Percentiles rank a stretch among this genome's conserved stretches.
phyloP scores from a whole-genome alignment of 2,113 vertebrate genomes.

The Noctilio leporinus region DNA sequence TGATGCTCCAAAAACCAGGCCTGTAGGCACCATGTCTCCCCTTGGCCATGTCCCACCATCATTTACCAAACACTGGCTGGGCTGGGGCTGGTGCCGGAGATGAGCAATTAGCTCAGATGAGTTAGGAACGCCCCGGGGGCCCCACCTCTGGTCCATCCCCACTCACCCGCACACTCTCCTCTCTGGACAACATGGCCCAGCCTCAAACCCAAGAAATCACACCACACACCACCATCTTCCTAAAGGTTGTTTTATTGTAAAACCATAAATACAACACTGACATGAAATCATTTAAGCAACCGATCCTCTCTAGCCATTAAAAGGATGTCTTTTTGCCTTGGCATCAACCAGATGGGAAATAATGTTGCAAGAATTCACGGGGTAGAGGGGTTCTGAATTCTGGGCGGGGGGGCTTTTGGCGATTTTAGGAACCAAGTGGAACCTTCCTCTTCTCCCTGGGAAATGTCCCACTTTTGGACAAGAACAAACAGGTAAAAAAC shows the following conservation, averaged over 20 bases:
- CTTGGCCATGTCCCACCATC: accelerated
- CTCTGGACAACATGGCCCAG: accelerated
- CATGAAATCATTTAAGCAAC: slow-evolving; percentile 83
- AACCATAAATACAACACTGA: slow-evolving; percentile 88
- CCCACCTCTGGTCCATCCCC: background rate
- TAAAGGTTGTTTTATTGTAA: slow-evolving; percentile 85
- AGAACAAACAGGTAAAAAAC: slow-evolving; percentile 82
- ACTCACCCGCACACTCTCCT: background rate
- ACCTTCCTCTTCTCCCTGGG: slow-evolving; percentile 74
- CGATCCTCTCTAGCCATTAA: slow-evolving; percentile 80
- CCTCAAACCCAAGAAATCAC: slow-evolving; percentile 21
- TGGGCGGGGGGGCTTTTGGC: slow-evolving; percentile 69
- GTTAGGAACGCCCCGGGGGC: too few relatives aligned
- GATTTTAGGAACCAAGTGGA: slow-evolving; percentile 73
- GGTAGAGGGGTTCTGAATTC: slow-evolving; percentile 55
- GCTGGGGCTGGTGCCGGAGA: accelerated
- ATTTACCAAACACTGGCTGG: accelerated
- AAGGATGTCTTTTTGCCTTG: slow-evolving; percentile 80
- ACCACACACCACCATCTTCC: slow-evolving; percentile 57
- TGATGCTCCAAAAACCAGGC: background rate
- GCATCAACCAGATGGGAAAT: slow-evolving; percentile 79
- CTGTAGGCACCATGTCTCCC: accelerated
- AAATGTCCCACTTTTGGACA: slow-evolving; percentile 79
- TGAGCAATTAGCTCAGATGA: background rate
- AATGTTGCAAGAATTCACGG: slow-evolving; percentile 76